Evolutionary conservation across 2,888 invertebrate genomes (phyloP), one percentile per base, ranked within the genome.

Genomic region (Mimachlamys varia): DNA sequence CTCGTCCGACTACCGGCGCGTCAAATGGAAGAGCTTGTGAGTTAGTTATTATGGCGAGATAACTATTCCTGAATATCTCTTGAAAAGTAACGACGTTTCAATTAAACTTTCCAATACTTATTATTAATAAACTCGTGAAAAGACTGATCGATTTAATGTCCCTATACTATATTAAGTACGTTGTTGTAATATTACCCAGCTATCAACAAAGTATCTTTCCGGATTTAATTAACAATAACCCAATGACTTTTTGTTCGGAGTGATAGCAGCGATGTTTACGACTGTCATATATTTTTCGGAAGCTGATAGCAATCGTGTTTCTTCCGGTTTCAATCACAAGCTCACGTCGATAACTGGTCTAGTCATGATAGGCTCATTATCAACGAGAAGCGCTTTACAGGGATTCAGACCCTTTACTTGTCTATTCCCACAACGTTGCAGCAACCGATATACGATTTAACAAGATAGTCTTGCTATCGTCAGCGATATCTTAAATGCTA

Each of bases 401-500:
- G 27, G 27, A 76, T 33, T 13, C 27, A 76, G 13, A 76, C 33
- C 1, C 33, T 12, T 22, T 15, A 76, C 33, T 76, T 27, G 76
- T 0, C 44, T 7, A 76, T 76, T 76, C 33, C 76, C 76, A 76
- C 76, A 76, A 27, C 33, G 76, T 33, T 76, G 27, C 33, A 33
- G 33, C 76, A 76, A 27, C 76, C 27, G 76, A 27, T 27, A 33
- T 76, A 7, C 76, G 33, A 76, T 76, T 76, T 27, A 76, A 33
- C 76, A 76, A 76, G 76, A 76, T 76, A 33, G 76, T 76, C 33
- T 22, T 76, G 33, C 0, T 76, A 76, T 76, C 76, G 13, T 33
- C 33, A 76, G 76, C 76, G 33, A 76, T 76, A 76, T 76, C 58
- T 58, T 58, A 58, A 58, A 58, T 58, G 27, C 76, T 27, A 76